A percentile compares a stretch with the other conserved stretches of the same genome.
Evolutionary conservation across 1,140 invertebrate genomes (phyloP).

Genomic region (Panulirus ornatus): DNA sequence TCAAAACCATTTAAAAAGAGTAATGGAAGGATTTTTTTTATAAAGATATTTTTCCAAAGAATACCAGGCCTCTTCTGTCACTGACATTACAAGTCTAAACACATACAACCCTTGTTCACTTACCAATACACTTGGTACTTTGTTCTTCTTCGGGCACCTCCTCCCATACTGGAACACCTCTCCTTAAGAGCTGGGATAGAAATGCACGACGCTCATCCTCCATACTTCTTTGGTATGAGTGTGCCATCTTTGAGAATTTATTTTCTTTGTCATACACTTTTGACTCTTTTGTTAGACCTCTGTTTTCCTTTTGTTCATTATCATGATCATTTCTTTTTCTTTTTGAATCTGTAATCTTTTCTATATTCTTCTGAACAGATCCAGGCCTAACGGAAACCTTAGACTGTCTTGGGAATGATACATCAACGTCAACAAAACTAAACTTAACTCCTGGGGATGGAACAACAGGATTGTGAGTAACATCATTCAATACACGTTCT

Average conservation of each 20-base stretch:
- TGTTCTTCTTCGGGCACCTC: constrained; percentile 49
- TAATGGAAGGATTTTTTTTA: too few relatives aligned
- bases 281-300: not conserved
- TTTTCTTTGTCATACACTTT: constrained; percentile 29
- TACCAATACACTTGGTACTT: not conserved
- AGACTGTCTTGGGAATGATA: constrained; percentile 31
- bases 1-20: too few relatives aligned
- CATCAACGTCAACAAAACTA: constrained; percentile 59
- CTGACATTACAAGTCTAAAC: too few relatives aligned
- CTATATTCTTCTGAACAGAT: not conserved
- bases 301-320: not conserved
- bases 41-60: too few relatives aligned
- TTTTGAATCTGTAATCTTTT: constrained; percentile 4
- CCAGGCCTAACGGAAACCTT: not conserved
- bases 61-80: too few relatives aligned
- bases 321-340: constrained; percentile 34
- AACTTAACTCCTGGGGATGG: constrained; percentile 39
- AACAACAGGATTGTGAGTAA: constrained; percentile 16
- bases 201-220: constrained; percentile 21
- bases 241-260: too few relatives aligned
- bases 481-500: constrained; percentile 53
- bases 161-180: constrained; percentile 56
- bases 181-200: constrained; percentile 31
- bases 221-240: not conserved
- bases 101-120: too few relatives aligned